These are phyloP conservation scores for Flexamia atlantica DNA, from an alignment of 2,888 invertebrate species.

Conservation along the genomic window DNA sequence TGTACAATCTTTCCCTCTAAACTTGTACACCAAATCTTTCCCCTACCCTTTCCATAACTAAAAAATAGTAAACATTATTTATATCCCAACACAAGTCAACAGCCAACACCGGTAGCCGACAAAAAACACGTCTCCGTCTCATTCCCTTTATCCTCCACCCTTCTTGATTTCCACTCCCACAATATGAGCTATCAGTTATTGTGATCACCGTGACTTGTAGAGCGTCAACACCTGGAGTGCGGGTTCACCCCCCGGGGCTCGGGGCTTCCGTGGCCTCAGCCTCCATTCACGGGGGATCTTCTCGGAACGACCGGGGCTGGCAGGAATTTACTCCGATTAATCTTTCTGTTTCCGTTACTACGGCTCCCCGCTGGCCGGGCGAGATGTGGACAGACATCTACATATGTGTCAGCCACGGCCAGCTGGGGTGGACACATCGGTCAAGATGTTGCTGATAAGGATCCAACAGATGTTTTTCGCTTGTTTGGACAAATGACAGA, in stretches of 20 bases:
- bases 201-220: slow-evolving; percentile 54
- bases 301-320: slow-evolving; percentile 34
- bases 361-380: slow-evolving; percentile 1
- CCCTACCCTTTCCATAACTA: no score
- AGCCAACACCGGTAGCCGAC: neutral
- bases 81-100: slow-evolving; percentile 12
- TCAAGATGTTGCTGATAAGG: slow-evolving; percentile 25
- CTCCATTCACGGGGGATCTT: slow-evolving; percentile 48
- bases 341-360: slow-evolving; percentile 53
- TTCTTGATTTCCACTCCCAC: slow-evolving; percentile 42
- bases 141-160: slow-evolving; percentile 35
- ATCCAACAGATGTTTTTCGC: slow-evolving; percentile 22
- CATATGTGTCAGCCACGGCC: slow-evolving; percentile 28
- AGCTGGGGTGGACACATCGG: slow-evolving; percentile 5
- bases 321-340: slow-evolving; percentile 54
- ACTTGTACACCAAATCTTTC: no score
- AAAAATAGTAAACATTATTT: slow-evolving; percentile 13
- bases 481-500: slow-evolving; percentile 27
- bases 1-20: no score
- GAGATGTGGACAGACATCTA: slow-evolving; percentile 41
- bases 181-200: slow-evolving; percentile 47
- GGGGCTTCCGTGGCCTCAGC: slow-evolving; percentile 27
- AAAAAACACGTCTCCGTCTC: neutral
- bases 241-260: slow-evolving; percentile 13
- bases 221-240: slow-evolving; percentile 51